Evolutionary conservation across 2,797 vertebrate species (phyloP), one percentile per base, ranked within the genome.

Genomic region (Halcyon chelicuti): DNA sequence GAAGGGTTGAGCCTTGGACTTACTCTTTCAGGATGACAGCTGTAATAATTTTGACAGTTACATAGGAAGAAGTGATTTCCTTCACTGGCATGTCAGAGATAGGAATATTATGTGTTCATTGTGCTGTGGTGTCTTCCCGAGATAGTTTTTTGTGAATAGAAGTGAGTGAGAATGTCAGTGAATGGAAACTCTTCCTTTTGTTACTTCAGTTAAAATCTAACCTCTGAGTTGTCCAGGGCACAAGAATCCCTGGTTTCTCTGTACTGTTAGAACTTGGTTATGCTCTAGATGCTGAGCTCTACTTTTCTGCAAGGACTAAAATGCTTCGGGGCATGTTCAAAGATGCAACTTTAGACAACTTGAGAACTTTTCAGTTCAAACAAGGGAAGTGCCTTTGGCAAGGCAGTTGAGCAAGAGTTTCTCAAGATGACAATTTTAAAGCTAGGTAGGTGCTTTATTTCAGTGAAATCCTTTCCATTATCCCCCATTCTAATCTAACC

Each of bases 391-490:
- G 88, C 91, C 77, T 78, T 12, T 14, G 58, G 88, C 29, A 2
- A 93, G 58, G 70, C 66, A 49, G 4, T 88, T 92, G 83, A 86
- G 74, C 39, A 88, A 88, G 83, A 58, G 14, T 78, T 90, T 92
- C 86, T 90, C 88, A 92, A 81, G 67, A 77, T 75, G 23, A 6
- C 18, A 17, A 11, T 81, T 90, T 72, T 66, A 73, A 55, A 20
- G 2, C 2, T 65, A 46, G 52, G 62, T 86, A 78, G 40, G 37
- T 75, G 29, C 33, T 75, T 87, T 0, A 29, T 81, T 84, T 84
- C 42, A 46, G 73, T 81, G 62, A 42, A 84, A 91, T 88, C 54
- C 23, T 84, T 78, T 65, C 58, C 33, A 74, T n/a, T 88, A 3
- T 54, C 31, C 29, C 49, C 13, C 4, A 8, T 78, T 29, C 49